phyloP scores from a whole-genome alignment of 2,113 vertebrate species.

The Vulpes ferrilata region DNA sequence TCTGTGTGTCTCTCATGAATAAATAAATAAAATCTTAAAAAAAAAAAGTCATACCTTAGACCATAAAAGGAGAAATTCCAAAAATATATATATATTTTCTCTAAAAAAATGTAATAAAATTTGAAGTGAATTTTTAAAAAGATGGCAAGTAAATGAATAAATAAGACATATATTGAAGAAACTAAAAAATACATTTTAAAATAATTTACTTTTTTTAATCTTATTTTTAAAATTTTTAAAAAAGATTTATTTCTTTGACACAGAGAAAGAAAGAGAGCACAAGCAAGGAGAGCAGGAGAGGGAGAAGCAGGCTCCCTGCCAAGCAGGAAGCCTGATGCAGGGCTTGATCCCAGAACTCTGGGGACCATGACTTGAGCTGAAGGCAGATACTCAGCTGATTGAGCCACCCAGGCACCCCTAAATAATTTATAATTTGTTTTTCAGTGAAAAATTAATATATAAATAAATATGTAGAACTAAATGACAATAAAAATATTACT shows the following conservation, averaged over 20 bases:
- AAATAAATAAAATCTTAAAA: too few relatives aligned
- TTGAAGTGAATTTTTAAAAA: constrained; percentile 29
- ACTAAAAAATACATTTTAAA: neutral
- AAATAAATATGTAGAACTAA: neutral
- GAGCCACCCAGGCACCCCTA: too few relatives aligned
- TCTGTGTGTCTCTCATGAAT: too few relatives aligned
- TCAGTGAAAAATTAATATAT: constrained; percentile 25
- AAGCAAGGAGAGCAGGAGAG: too few relatives aligned
- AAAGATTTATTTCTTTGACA: too few relatives aligned
- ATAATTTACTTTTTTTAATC: neutral
- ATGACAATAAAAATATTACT: neutral
- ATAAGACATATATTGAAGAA: neutral
- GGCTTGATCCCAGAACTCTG: too few relatives aligned
- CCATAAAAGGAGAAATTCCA: neutral
- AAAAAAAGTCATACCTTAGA: neutral
- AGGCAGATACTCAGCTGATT: too few relatives aligned
- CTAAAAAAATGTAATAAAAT: neutral
- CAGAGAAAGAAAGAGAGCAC: too few relatives aligned
- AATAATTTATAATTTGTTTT: neutral
- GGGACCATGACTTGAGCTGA: too few relatives aligned
- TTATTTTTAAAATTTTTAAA: too few relatives aligned
- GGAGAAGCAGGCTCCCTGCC: too few relatives aligned
- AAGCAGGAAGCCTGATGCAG: too few relatives aligned
- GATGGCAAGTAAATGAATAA: neutral
- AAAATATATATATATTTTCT: neutral